Evolutionary conservation across 2,797 vertebrate species (phyloP), one percentile per base, ranked within the genome.

Genomic region (Myotis daubentonii): DNA sequence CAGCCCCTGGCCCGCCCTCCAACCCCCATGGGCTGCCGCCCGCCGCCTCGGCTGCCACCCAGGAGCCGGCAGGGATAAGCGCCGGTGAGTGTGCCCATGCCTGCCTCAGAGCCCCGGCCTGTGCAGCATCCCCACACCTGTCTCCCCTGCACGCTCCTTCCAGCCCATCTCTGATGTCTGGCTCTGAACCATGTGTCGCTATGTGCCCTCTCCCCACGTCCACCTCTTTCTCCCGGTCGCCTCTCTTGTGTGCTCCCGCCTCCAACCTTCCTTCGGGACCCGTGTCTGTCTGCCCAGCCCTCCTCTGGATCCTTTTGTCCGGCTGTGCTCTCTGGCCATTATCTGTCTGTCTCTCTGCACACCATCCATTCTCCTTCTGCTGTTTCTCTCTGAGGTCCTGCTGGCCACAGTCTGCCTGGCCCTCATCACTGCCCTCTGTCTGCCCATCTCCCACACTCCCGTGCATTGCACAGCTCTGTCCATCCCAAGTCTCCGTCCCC

Each of bases 11-110:
- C 94, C 93, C 81, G 65, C 89, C 83, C 93, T 88, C 36, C 93
- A 96, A 82, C 66, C 87, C 95, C 92, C 94, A 97, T 97, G 97
- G 97, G 96, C 96, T 92, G 86, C 96, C 94, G 87, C 95, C 97
- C 95, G 72, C 97, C 96, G 60, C 96, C 95, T 93, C 72, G 74
- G 80, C 92, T 95, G 93, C 94, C 93, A 92, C 85, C 85, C 88
- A 93, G 94, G 85, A 96, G 87, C 16, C 89, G 62, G 75, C 97
- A 95, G 89, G 82, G 95, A 72, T 97, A 96, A 96, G 94, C 84
- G 60, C 94, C 93, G 97, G 97, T 97, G 94, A 97, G 97, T 97
- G 38, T 82, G 87, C 57, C 83, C 53, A 22, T 41, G 89, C n/a
- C 89, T 2, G 33, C 30, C 53, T 70, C 25, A 1, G 66, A 74